Evolutionary conservation across 2,797 vertebrate genomes (phyloP).

Genomic region (Anableps anableps): DNA sequence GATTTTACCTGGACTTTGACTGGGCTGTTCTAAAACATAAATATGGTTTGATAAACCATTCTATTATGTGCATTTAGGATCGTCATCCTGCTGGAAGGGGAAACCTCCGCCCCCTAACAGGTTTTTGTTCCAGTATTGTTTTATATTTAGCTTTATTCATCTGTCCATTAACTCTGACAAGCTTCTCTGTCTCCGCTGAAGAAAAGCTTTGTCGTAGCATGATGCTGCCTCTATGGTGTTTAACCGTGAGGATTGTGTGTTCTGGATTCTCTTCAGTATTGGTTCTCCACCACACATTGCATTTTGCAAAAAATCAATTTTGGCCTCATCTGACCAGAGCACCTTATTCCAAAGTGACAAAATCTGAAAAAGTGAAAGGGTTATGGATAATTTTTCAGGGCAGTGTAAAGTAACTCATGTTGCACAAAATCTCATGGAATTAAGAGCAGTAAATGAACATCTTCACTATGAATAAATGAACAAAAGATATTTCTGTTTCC

Average conservation of each 20-base stretch:
- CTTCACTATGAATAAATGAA: not conserved
- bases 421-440: not conserved
- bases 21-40: not conserved
- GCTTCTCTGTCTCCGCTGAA: not conserved
- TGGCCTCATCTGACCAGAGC: not conserved
- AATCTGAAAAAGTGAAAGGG: not conserved
- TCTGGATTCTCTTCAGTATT: not conserved
- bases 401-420: not conserved
- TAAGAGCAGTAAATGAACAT: slow-evolving; percentile 5
- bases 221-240: not conserved
- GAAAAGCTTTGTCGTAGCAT: not conserved
- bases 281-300: not conserved
- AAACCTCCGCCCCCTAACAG: too few relatives aligned
- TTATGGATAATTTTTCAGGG: not conserved
- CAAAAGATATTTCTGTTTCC: slow-evolving; percentile 3
- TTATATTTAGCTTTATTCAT: too few relatives aligned
- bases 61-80: too few relatives aligned
- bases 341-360: not conserved
- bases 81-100: too few relatives aligned
- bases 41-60: not conserved
- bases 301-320: not conserved
- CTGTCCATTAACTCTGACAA: not conserved
- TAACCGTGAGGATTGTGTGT: not conserved
- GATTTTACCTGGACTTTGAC: not conserved
- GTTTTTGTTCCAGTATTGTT: too few relatives aligned